phyloP scores from a whole-genome alignment of 2,113 vertebrate genomes.

The Pelecanus crispus region DNA sequence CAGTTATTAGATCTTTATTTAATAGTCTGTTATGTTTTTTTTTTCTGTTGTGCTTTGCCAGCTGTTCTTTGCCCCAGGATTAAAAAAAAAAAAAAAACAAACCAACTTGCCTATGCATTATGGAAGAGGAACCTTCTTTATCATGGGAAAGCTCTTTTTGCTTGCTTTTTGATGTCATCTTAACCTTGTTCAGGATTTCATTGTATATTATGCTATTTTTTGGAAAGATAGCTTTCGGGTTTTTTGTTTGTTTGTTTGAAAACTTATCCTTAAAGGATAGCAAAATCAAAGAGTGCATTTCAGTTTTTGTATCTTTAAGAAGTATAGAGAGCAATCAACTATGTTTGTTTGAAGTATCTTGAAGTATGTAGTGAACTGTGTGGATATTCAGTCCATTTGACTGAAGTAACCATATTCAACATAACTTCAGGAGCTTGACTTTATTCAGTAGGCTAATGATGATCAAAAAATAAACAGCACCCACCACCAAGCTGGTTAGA shows the following conservation, averaged over 20 bases:
- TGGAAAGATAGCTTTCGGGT: neutral
- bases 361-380: neutral
- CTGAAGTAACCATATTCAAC: neutral
- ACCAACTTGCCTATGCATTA: neutral
- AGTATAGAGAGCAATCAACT: neutral
- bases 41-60: neutral
- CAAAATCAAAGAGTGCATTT: neutral
- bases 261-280: neutral
- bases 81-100: neutral
- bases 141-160: neutral
- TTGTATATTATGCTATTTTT: neutral
- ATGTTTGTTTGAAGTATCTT: neutral
- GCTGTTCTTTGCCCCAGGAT: neutral
- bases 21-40: neutral
- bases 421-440: neutral
- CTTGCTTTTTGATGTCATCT: neutral
- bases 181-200: neutral
- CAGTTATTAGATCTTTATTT: neutral
- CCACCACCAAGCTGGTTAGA: neutral
- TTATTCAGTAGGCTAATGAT: neutral
- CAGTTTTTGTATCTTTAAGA: neutral
- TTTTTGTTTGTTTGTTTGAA: neutral
- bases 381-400: neutral
- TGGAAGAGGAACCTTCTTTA: neutral
- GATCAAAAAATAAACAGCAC: neutral